These are phyloP conservation scores for Acutogordius australiensis DNA, from an alignment of 2,888 invertebrate genomes.

Conservation along the genomic window DNA sequence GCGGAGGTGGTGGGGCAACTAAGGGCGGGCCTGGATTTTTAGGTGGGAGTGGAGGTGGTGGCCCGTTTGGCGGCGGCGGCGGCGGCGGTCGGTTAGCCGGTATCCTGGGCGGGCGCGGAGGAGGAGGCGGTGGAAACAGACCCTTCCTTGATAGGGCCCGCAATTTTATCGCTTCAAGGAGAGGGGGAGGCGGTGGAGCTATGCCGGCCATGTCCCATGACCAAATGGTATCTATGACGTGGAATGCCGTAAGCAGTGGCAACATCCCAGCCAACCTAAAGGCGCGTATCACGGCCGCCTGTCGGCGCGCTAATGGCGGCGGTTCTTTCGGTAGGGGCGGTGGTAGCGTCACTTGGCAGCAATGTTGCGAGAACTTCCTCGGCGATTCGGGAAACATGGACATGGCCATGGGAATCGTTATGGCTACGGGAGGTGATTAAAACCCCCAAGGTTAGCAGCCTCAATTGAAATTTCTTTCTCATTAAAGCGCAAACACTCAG, in stretches of 20 bases:
- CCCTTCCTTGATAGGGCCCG: too few relatives aligned
- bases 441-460: too few relatives aligned
- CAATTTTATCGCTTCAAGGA: background rate
- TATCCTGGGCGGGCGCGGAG: too few relatives aligned
- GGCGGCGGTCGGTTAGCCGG: too few relatives aligned
- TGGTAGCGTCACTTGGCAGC: background rate
- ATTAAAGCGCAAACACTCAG: too few relatives aligned
- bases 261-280: background rate
- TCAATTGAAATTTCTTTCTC: too few relatives aligned
- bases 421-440: constrained; percentile 1
- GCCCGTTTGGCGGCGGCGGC: too few relatives aligned
- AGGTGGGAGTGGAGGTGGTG: too few relatives aligned
- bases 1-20: background rate
- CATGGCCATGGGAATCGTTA: background rate
- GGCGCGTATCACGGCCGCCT: background rate
- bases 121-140: too few relatives aligned
- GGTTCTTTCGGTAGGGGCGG: background rate
- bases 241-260: background rate
- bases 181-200: background rate
- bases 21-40: too few relatives aligned
- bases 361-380: background rate
- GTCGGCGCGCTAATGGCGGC: background rate
- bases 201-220: background rate
- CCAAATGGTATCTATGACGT: background rate
- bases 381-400: background rate